These are phyloP conservation scores for Agriotes lineatus DNA, from an alignment of 2,888 invertebrate genomes.

Conservation along the genomic window DNA sequence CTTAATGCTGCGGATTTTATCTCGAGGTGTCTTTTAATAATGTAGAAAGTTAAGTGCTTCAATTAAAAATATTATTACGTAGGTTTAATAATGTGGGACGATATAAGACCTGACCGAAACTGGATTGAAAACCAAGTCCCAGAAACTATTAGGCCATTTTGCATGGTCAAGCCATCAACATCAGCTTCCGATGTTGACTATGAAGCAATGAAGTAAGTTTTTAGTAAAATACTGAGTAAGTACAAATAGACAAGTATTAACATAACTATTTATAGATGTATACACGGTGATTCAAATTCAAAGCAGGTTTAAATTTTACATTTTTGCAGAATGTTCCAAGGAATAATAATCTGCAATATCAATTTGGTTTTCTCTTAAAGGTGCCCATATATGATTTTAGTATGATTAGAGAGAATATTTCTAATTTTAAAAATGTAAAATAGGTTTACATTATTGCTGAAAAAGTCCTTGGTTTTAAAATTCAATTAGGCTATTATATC, in stretches of 20 bases:
- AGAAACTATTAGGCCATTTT: constrained; percentile 78
- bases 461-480: no score
- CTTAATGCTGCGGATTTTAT: constrained; percentile 83
- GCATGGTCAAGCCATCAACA: constrained; percentile 80
- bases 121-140: constrained; percentile 92
- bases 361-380: no score
- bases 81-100: constrained; percentile 89
- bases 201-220: constrained; percentile 90
- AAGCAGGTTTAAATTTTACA: no score
- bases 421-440: no score
- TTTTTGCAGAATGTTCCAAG: no score
- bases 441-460: no score
- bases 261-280: background rate
- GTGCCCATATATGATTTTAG: no score
- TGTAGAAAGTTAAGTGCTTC: constrained; percentile 25
- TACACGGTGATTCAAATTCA: no score
- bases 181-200: constrained; percentile 80
- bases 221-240: constrained; percentile 8
- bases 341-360: no score
- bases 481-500: no score
- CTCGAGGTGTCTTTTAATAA: constrained; percentile 81
- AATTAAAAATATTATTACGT: constrained; percentile 55
- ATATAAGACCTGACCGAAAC: constrained; percentile 81
- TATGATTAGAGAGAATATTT: no score
- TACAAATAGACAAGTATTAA: background rate